Evolutionary conservation across 2,888 invertebrate genomes (phyloP).

Genomic region (Cordilura impudica): DNA sequence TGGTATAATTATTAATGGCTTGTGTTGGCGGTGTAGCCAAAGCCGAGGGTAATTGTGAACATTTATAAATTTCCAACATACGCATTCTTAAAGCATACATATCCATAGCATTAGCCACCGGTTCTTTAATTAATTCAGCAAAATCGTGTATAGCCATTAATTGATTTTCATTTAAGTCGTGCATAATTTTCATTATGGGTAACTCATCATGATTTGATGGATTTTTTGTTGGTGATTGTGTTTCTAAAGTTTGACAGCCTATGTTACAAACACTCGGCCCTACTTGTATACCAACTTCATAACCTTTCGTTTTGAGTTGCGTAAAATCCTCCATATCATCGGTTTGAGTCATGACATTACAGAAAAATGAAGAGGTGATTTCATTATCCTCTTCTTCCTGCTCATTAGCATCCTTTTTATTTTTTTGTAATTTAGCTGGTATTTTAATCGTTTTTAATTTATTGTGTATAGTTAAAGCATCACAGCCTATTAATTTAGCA

Average conservation of each 20-base stretch:
- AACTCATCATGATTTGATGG: constrained; percentile 49
- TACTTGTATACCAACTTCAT: constrained; percentile 45
- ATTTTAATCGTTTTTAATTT: constrained; percentile 58
- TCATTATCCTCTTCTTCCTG: constrained; percentile 38
- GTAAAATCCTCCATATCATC: constrained; percentile 36
- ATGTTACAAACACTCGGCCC: constrained; percentile 19
- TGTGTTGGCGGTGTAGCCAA: constrained; percentile 9
- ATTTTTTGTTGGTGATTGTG: constrained; percentile 16
- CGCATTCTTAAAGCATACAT: constrained; percentile 60
- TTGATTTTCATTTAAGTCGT: constrained; percentile 64
- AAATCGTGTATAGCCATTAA: constrained; percentile 64
- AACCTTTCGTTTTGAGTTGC: constrained; percentile 5
- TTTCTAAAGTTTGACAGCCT: constrained; percentile 56
- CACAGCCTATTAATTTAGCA: constrained; percentile 58
- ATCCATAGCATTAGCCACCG: constrained; percentile 56
- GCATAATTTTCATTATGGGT: constrained; percentile 62
- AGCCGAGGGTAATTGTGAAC: constrained; percentile 60
- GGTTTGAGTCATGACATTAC: constrained; percentile 64
- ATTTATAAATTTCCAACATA: constrained; percentile 65
- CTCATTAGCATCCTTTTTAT: constrained; percentile 43
- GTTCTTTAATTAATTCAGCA: constrained; percentile 62
- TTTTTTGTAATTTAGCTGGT: constrained; percentile 51
- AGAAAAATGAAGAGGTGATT: constrained; percentile 55
- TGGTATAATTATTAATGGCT: constrained; percentile 24
- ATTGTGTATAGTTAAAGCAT: constrained; percentile 48